Conservation (phyloP, 1,140 invertebrate species). For the Pararge aegeria region DNA sequence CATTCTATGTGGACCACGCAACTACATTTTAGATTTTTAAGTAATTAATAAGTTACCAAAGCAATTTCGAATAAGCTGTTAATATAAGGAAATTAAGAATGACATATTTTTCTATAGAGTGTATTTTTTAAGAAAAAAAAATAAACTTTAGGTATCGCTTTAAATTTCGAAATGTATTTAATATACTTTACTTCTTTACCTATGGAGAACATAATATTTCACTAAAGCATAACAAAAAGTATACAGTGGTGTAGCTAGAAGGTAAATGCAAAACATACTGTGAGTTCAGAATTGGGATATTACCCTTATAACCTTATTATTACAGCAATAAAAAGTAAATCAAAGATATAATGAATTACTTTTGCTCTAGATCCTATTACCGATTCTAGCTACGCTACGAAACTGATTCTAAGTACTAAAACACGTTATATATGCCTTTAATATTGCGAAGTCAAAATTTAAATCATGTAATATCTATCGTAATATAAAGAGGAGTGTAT, state of each 20-base stretch:
- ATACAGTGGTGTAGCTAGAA: background rate
- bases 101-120: slow-evolving; percentile 57
- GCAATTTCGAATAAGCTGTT: slow-evolving; percentile 59
- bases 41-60: slow-evolving; percentile 72
- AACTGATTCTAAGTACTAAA: slow-evolving; percentile 53
- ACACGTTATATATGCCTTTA: slow-evolving; percentile 69
- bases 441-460: slow-evolving; percentile 57
- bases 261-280: too few relatives aligned
- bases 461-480: slow-evolving; percentile 46
- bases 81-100: slow-evolving; percentile 40
- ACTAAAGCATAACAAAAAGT: slow-evolving; percentile 42
- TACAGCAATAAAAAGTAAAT: too few relatives aligned
- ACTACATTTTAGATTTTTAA: slow-evolving; percentile 18
- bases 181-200: slow-evolving; percentile 69
- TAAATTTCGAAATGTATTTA: slow-evolving; percentile 45
- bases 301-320: too few relatives aligned
- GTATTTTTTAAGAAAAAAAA: slow-evolving; percentile 26
- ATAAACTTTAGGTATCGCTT: slow-evolving; percentile 33
- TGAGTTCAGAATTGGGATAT: too few relatives aligned
- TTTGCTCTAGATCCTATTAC: background rate
- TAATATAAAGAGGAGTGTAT: slow-evolving; percentile 55
- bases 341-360: too few relatives aligned
- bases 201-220: slow-evolving; percentile 62
- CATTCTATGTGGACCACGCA: slow-evolving; percentile 14
- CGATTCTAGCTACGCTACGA: slow-evolving; percentile 26